phyloP scores from a whole-genome alignment of 2,888 invertebrate species.

The Agriotes lineatus region DNA sequence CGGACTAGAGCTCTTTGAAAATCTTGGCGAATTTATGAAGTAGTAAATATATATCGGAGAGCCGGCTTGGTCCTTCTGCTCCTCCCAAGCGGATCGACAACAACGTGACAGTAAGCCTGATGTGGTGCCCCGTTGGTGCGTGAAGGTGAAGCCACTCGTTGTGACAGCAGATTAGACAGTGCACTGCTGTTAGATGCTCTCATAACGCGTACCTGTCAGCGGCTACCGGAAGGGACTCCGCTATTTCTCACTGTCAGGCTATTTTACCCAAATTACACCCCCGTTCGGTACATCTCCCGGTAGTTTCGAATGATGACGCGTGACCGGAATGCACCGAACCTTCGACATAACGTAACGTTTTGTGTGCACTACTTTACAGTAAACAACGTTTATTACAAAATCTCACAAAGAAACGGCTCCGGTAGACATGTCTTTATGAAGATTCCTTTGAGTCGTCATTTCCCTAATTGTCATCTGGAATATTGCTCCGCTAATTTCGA shows the following conservation, averaged over 20 bases:
- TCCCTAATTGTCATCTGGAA: slow-evolving; percentile 35
- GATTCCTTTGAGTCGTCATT: slow-evolving; percentile 38
- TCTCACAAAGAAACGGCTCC: slow-evolving; percentile 51
- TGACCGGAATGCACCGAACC: slow-evolving; percentile 58
- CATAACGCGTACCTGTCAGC: slow-evolving; percentile 58
- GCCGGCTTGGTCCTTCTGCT: slow-evolving; percentile 26
- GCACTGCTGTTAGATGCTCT: slow-evolving; percentile 42
- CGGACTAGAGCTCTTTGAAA: slow-evolving; percentile 50
- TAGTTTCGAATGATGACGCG: slow-evolving; percentile 59
- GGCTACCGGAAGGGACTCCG: slow-evolving; percentile 59
- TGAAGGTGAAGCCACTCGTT: slow-evolving; percentile 38
- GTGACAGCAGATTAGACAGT: slow-evolving; percentile 44
- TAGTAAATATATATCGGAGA: slow-evolving; percentile 56
- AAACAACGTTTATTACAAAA: slow-evolving; percentile 54
- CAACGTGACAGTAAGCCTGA: slow-evolving; percentile 42
- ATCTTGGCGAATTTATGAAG: slow-evolving; percentile 56
- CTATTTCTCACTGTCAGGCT: slow-evolving; percentile 64
- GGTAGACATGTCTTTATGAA: slow-evolving; percentile 38
- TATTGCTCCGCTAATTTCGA: slow-evolving; percentile 38
- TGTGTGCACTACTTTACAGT: slow-evolving; percentile 41
- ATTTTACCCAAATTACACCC: slow-evolving; percentile 63
- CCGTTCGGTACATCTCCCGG: slow-evolving; percentile 59
- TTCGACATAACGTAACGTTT: slow-evolving; percentile 48
- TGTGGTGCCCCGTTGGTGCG: slow-evolving; percentile 37
- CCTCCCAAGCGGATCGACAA: slow-evolving; percentile 34